Percentiles rank a stretch among this genome's conserved stretches.
These are phyloP conservation scores for Hyperoplus lanceolatus DNA, from an alignment of 2,797 vertebrate species.

Conservation along the genomic window DNA sequence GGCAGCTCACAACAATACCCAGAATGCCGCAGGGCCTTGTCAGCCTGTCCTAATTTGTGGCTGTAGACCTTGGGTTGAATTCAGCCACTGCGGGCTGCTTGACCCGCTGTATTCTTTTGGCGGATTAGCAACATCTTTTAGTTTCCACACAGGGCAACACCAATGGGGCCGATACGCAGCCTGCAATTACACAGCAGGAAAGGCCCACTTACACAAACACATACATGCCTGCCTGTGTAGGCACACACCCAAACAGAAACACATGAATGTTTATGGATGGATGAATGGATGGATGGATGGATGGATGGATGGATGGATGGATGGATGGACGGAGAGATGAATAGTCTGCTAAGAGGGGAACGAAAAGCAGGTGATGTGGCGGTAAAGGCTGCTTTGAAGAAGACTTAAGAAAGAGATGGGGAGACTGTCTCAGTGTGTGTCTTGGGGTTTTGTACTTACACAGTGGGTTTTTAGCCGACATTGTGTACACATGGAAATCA, in stretches of 20 bases:
- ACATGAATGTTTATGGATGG: slow-evolving; percentile 47
- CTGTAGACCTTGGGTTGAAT: slow-evolving; percentile 79
- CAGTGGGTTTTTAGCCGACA: slow-evolving; percentile 61
- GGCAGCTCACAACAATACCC: slow-evolving; percentile 79
- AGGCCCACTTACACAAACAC: slow-evolving; percentile 49
- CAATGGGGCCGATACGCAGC: slow-evolving; percentile 63
- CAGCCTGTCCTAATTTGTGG: slow-evolving; percentile 83
- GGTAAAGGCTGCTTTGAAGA: slow-evolving; percentile 60
- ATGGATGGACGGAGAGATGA: slow-evolving; percentile 55
- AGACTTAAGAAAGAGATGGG: slow-evolving; percentile 52
- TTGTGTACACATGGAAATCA: slow-evolving; percentile 65
- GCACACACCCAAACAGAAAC: slow-evolving; percentile 18
- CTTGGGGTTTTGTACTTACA: slow-evolving; percentile 67
- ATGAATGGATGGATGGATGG: slow-evolving; percentile 54
- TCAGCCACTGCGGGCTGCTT: slow-evolving; percentile 76
- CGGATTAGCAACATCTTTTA: slow-evolving; percentile 83
- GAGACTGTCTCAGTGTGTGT: slow-evolving; percentile 66
- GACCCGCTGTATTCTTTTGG: slow-evolving; percentile 77
- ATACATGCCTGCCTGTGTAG: not conserved
- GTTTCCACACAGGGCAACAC: slow-evolving; percentile 57
- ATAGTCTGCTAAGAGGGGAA: slow-evolving; percentile 34
- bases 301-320: slow-evolving; percentile 49
- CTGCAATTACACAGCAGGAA: slow-evolving; percentile 77
- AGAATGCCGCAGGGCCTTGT: slow-evolving; percentile 77
- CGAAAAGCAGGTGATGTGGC: slow-evolving; percentile 73